These are phyloP conservation scores for Ooceraea biroi DNA, from an alignment of 1,140 invertebrate genomes.

Conservation along the genomic window DNA sequence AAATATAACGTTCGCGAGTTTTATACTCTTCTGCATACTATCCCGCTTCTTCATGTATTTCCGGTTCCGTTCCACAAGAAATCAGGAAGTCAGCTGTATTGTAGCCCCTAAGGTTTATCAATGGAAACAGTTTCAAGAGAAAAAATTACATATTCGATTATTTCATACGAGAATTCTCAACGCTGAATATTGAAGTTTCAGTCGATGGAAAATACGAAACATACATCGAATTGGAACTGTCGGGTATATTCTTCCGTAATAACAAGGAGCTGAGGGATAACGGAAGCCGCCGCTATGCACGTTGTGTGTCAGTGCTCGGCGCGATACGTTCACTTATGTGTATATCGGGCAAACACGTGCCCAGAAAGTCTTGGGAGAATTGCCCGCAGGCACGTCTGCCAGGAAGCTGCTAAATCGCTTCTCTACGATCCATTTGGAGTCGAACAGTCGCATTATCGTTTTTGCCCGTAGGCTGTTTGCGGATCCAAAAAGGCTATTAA, in stretches of 20 bases:
- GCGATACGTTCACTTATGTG: constrained; percentile 52
- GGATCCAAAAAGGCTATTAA: constrained; percentile 57
- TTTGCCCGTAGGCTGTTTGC: constrained; percentile 54
- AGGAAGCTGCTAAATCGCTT: constrained; percentile 67
- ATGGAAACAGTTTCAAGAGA: not conserved
- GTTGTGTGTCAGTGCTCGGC: constrained; percentile 43
- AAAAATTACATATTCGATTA: not conserved
- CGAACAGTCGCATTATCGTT: constrained; percentile 56
- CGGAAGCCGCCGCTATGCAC: constrained; percentile 6
- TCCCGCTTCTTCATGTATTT: not conserved
- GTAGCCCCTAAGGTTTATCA: not conserved
- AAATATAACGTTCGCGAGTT: constrained; percentile 19
- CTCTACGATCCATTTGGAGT: constrained; percentile 64
- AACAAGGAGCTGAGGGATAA: constrained; percentile 33
- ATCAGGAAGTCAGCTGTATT: no score
- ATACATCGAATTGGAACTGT: constrained; percentile 7
- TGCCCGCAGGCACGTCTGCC: constrained; percentile 59
- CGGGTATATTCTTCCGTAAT: constrained; percentile 14
- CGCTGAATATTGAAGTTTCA: not conserved
- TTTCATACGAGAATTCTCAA: not conserved
- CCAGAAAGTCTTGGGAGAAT: constrained; percentile 41
- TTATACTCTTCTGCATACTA: constrained; percentile 16
- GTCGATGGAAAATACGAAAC: not conserved
- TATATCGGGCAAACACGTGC: constrained; percentile 59
- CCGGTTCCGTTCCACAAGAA: not conserved